Conservation (phyloP, 2,113 vertebrate species). For the Ursus arctos region DNA sequence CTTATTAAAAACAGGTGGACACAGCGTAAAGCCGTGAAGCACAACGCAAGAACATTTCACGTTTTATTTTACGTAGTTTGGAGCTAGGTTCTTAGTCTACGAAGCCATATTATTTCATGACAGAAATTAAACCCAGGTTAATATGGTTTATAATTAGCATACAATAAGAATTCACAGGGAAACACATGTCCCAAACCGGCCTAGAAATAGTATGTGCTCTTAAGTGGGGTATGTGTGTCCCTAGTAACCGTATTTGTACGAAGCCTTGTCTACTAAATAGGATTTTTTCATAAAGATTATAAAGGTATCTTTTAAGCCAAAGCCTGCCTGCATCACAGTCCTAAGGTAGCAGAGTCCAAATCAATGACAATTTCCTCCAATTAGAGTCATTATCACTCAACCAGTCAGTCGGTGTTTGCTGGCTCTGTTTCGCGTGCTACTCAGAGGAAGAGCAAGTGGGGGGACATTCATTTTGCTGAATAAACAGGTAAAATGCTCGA, state of each 20-base stretch:
- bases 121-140: conserved; percentile 35
- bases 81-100: neutral
- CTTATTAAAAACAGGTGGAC: accelerated
- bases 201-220: neutral
- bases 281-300: neutral
- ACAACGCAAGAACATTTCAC: accelerated
- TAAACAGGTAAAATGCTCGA: no score
- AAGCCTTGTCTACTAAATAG: neutral
- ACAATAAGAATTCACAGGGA: neutral
- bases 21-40: accelerated
- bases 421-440: accelerated
- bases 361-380: neutral
- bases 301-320: neutral
- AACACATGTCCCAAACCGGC: neutral
- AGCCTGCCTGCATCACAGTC: neutral
- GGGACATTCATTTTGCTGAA: neutral
- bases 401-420: accelerated
- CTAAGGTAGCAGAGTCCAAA: neutral
- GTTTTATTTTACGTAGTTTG: neutral
- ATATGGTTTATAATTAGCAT: conserved; percentile 16
- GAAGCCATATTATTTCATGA: neutral
- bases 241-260: neutral
- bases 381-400: neutral
- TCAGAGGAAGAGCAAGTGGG: neutral
- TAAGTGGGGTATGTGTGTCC: accelerated